A percentile compares a stretch with the other conserved stretches of the same genome.
These are phyloP conservation scores for Cavia aperea DNA, from an alignment of 2,113 vertebrate genomes.

Conservation along the genomic window DNA sequence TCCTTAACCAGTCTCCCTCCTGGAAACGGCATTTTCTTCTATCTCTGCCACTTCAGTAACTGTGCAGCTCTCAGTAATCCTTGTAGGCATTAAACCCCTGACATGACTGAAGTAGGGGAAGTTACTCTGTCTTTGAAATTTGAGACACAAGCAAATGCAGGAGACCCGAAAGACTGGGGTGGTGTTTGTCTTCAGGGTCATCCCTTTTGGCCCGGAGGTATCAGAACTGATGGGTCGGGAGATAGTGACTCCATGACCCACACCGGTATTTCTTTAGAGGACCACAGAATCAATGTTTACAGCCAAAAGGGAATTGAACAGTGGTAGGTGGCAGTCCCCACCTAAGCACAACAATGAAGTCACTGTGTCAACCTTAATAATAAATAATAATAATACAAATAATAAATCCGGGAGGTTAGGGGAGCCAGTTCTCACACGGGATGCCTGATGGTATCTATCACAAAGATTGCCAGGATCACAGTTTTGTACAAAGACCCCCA, in stretches of 20 bases:
- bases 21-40: neutral
- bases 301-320: neutral
- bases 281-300: neutral
- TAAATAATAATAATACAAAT: neutral
- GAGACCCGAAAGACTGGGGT: accelerated
- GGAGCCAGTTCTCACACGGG: accelerated
- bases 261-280: neutral
- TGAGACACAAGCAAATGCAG: neutral
- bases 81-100: neutral
- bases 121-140: neutral
- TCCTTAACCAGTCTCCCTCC: neutral
- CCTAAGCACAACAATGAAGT: neutral
- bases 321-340: neutral
- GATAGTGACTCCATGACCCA: neutral
- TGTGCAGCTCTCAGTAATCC: neutral
- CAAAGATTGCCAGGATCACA: neutral
- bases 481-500: neutral
- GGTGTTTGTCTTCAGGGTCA: too few species aligned
- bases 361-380: neutral
- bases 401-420: neutral
- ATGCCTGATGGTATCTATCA: neutral
- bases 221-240: neutral
- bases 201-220: too few species aligned
- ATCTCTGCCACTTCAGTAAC: neutral
- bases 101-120: neutral